Evolutionary conservation across 2,888 invertebrate species (phyloP), one percentile per base, ranked within the genome.

Genomic region (Rotaria macrura): DNA sequence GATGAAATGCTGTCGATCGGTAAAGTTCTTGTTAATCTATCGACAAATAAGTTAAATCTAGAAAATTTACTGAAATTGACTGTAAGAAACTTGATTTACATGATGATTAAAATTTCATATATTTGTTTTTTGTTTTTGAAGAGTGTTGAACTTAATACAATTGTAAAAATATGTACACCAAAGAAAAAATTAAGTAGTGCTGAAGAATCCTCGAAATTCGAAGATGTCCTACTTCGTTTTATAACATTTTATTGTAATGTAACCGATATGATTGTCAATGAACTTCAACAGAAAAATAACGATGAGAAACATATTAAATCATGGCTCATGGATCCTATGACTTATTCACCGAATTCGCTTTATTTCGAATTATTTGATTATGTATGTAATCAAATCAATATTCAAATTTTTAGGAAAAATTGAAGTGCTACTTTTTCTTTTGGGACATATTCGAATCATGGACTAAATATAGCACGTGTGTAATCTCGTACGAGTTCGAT

Each of bases 341-440:
- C 79, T 43, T 79, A 43, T 43, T 20, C 20, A 79, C 23, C 43
- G 25, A 10, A 25, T 14, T 10, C 79, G 0, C 17, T 79, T n/a
- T 79, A 79, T 79, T 43, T 43, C 20, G 79, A 79, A 79, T 79
- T 79, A n/a, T 79, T 79, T n/a, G 43, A 79, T 43, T 43, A 79
- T 79, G 79, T 79, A 79, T 10, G 79, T 79, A 7, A n/a, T 65
- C 38, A 0, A 1, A 65, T 65, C n/a, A 23, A 9, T 29, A 14
- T 20, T 14, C 7, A 29, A 5, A 14, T 12, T 17, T 49, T 49
- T 49, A 17, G 9, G n/a, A n/a, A n/a, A n/a, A n/a, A n/a, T n/a
- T n/a, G n/a, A n/a, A n/a, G n/a, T n/a, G n/a, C n/a, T n/a, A n/a
- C n/a, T n/a, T n/a, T n/a, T n/a, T n/a, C n/a, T n/a, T n/a, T n/a